Base-by-base conservation (phyloP, 2,113 vertebrate species). In the Xyrauchen texanus region DNA sequence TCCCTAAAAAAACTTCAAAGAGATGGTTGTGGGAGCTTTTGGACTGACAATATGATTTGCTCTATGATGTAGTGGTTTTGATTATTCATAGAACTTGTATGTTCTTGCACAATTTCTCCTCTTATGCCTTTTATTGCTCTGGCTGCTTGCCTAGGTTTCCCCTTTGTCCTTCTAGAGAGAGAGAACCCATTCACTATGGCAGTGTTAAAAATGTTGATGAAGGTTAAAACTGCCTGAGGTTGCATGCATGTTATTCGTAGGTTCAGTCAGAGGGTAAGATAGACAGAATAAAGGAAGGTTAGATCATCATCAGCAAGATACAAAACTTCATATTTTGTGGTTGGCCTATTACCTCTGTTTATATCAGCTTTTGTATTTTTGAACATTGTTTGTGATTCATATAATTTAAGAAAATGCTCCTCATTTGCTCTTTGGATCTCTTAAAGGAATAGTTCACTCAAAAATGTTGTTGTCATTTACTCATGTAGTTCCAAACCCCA, bases 1-100 rank as follows among this genome's bases (percentile, higher is more conserved):
- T 3, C 4, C n/a, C 8, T 4, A 57, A 68, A 76, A 78, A 85
- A 81, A 80, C 4, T 13, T 13, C 5, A 13, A 66, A 63, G 10
- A 21, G 62, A 74, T 57, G 82, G 68, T 82, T 55, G 67, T 77
- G 10, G 45, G 6, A 49, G 67, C 81, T 81, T 82, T 68, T 79
- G 1, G 49, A 52, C 47, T 64, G 7, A 8, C 4, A 3, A 15
- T 74, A 5, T 62, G 5, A n/a, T 62, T 61, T 49, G n/a, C 7
- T 71, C 34, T 58, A 13, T 58, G 13, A 70, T 72, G 55, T 15
- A 49, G 45, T 61, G 10, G 21, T 34, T 34, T 34, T 34, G 21
- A 34, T 34, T 34, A 34, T 34, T 1, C 21, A 34, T 34, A 34
- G 16, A n/a, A 5, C 34, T 1, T 45, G 5, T 16, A 47, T 47